A percentile compares a stretch with the other conserved stretches of the same genome.
phyloP scores from a whole-genome alignment of 2,113 vertebrate genomes.

The Sapajus apella region DNA sequence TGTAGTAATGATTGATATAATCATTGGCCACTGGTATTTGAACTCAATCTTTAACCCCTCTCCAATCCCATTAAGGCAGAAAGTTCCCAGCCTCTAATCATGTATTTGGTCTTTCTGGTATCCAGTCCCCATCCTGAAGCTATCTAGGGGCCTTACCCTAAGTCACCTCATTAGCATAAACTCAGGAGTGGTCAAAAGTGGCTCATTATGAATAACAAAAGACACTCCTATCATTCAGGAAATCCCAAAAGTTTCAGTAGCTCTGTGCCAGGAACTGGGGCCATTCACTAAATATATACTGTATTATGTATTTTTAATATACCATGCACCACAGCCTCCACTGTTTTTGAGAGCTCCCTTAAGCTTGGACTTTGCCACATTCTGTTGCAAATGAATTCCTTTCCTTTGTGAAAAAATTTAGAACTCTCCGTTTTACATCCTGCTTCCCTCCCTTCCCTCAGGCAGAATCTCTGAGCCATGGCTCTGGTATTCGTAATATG shows the following conservation, averaged over 20 bases:
- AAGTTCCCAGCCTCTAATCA: background rate
- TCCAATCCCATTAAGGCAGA: background rate
- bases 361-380: background rate
- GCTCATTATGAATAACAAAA: background rate
- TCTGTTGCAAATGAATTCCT: background rate
- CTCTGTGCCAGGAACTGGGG: background rate
- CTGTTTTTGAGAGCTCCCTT: background rate
- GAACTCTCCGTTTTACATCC: background rate
- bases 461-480: background rate
- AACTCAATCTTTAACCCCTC: background rate
- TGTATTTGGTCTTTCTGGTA: background rate
- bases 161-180: background rate
- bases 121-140: background rate
- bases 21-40: background rate
- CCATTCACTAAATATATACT: background rate
- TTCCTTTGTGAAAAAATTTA: background rate
- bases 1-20: background rate
- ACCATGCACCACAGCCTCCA: background rate
- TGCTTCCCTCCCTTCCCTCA: background rate
- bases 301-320: background rate
- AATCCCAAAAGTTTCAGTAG: background rate
- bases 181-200: background rate
- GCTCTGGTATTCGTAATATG: background rate
- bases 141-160: background rate
- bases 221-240: background rate